A percentile compares a stretch with the other conserved stretches of the same genome.
Conservation (phyloP, 1,140 invertebrate genomes). For the Calycopis cecrops region DNA sequence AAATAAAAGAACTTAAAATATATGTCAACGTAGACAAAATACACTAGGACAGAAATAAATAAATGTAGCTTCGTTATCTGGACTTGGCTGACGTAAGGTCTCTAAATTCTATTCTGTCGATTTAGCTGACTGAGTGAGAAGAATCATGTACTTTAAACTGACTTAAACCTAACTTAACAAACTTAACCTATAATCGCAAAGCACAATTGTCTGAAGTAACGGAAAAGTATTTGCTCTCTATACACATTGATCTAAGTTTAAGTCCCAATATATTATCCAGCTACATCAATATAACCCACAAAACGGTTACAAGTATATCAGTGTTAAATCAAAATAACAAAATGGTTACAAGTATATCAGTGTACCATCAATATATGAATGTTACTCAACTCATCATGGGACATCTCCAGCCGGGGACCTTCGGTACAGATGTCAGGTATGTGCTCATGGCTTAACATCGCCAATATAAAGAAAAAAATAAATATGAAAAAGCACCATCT, state of each 20-base stretch:
- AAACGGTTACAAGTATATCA: neutral
- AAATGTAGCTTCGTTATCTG: neutral
- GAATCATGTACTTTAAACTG: conserved; percentile 37
- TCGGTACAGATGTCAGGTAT: conserved; percentile 8
- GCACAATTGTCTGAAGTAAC: conserved; percentile 22
- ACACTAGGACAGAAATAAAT: neutral
- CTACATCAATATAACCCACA: neutral
- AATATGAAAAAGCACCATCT: conserved; percentile 25
- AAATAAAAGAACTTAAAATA: conserved; percentile 14
- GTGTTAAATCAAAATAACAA: neutral
- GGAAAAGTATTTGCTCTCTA: conserved; percentile 25
- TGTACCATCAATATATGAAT: too few relatives aligned
- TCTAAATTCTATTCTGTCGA: conserved; percentile 24
- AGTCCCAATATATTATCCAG: neutral
- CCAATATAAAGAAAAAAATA: conserved; percentile 19
- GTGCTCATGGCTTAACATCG: too few relatives aligned
- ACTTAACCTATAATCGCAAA: conserved; percentile 43
- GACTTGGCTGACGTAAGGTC: neutral
- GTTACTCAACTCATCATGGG: too few relatives aligned
- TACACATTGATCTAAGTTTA: conserved; percentile 7
- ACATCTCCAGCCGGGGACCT: conserved; percentile 1
- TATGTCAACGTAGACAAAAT: conserved; percentile 17
- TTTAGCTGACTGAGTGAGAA: conserved; percentile 34
- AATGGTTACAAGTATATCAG: too few relatives aligned
- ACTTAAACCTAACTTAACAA: conserved; percentile 24